Base-by-base conservation (phyloP, 2,888 invertebrate genomes). In the Eristalis pertinax region DNA sequence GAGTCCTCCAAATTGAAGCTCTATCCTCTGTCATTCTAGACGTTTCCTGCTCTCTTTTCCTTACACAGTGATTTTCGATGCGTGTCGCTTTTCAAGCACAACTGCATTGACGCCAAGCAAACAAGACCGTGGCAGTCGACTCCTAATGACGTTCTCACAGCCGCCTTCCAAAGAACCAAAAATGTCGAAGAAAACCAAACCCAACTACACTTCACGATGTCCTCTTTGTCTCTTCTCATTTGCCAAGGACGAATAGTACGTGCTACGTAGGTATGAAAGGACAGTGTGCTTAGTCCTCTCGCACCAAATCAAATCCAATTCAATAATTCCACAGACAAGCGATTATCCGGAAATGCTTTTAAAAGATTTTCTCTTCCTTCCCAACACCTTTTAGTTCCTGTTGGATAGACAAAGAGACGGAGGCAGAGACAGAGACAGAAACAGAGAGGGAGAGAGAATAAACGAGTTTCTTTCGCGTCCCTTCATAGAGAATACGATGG, bases 281-380 rank as follows among this genome's bases (percentile, higher is more conserved):
- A 50, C 50, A 19, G 50, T 73, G 35, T 70, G 43, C 81, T 78
- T 65, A 62, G 58, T 78, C 68, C 56, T 43, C 60, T 76, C 58
- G 43, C 72, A 76, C 70, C 67, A 84, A 79, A 79, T 84, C 74
- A 84, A 87, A 76, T 84, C 68, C 83, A 79, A 75, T 84, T 87
- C 87, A 84, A 87, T 87, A 84, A 87, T 73, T 84, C 68, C 79
- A 76, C 87, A 79, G 79, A 79, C 84, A 79, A 84, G 79, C 72
- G 84, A 84, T 84, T 87, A 87, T 87, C 84, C 63, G 72, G 63
- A 76, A 86, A 79, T 72, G 87, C 87, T 87, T 87, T 87, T 79
- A 87, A 83, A 64, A 64, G 79, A 83, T 70, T 83, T 74, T 62
- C 70, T 24, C 50, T 80, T 80, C 64, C 63, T 69, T 35, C n/a